phyloP scores from a whole-genome alignment of 2,888 invertebrate genomes.

The Drosophila colorata region DNA sequence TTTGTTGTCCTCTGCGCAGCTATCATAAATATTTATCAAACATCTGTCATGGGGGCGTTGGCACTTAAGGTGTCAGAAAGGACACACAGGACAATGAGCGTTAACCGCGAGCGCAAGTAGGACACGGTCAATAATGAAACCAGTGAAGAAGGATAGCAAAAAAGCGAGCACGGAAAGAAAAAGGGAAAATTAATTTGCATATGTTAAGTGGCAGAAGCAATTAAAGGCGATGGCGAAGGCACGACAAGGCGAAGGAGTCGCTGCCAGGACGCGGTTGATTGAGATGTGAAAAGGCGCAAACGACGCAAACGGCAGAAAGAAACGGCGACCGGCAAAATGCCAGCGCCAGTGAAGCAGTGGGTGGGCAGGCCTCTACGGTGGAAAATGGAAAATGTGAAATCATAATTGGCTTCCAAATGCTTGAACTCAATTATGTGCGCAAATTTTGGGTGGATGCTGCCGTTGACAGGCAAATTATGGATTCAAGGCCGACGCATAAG shows the following conservation, averaged over 20 bases:
- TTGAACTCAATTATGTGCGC: slow-evolving; percentile 80
- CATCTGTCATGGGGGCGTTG: slow-evolving; percentile 45
- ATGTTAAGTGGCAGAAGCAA: slow-evolving; percentile 81
- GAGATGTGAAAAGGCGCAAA: slow-evolving; percentile 61
- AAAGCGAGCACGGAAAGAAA: slow-evolving; percentile 5
- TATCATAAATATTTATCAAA: slow-evolving; percentile 65
- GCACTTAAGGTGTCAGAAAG: slow-evolving; percentile 69
- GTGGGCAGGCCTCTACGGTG: slow-evolving; percentile 13
- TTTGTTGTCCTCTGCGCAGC: slow-evolving; percentile 29
- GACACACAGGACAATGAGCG: slow-evolving; percentile 43
- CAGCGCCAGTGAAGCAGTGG: background rate
- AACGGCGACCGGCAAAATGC: slow-evolving; percentile 8
- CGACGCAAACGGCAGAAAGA: slow-evolving; percentile 21
- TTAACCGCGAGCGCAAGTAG: slow-evolving; percentile 34
- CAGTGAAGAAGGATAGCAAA: slow-evolving; percentile 12
- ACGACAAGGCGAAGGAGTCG: slow-evolving; percentile 12
- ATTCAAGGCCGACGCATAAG: slow-evolving; percentile 68
- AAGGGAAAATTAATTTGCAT: slow-evolving; percentile 76
- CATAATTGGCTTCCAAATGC: slow-evolving; percentile 81
- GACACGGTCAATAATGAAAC: slow-evolving; percentile 36
- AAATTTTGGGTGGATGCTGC: slow-evolving; percentile 63
- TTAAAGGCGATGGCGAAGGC: slow-evolving; percentile 57
- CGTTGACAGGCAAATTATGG: slow-evolving; percentile 80
- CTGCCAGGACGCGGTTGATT: slow-evolving; percentile 61
- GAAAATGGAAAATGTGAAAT: slow-evolving; percentile 69